Evolutionary conservation across 2,797 vertebrate species (phyloP).

Genomic region (Typhlichthys subterraneus): DNA sequence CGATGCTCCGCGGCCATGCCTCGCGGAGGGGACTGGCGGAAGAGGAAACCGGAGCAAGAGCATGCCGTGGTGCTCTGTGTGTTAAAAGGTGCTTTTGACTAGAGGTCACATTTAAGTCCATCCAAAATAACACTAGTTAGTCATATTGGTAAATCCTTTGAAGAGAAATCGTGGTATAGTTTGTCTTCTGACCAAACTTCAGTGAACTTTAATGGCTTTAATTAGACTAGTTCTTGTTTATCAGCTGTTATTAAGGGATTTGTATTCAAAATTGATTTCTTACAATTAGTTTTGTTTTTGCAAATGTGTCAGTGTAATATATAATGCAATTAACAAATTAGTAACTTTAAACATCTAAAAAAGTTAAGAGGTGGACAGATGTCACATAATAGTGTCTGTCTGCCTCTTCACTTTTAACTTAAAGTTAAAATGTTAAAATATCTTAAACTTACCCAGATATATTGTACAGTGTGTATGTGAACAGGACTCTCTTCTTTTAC

Average conservation of each 20-base stretch:
- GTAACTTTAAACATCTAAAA: no score
- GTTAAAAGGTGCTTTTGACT: conserved; percentile 24
- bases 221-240: neutral
- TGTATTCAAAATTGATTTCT: conserved; percentile 1
- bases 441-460: no score
- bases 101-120: neutral
- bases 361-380: no score
- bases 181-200: no score
- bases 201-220: no score
- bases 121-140: neutral
- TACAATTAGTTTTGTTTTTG: neutral
- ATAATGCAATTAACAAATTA: neutral
- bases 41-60: conserved; percentile 29
- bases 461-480: no score
- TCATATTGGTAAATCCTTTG: no score
- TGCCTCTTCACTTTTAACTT: no score
- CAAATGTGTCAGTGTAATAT: neutral
- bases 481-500: no score
- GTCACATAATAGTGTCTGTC: no score
- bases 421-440: no score
- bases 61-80: conserved; percentile 52
- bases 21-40: conserved; percentile 36
- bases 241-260: neutral
- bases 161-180: no score
- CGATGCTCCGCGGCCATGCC: neutral